Evolutionary conservation across 2,888 invertebrate species (phyloP).

Genomic region (Sphinx pinastri): DNA sequence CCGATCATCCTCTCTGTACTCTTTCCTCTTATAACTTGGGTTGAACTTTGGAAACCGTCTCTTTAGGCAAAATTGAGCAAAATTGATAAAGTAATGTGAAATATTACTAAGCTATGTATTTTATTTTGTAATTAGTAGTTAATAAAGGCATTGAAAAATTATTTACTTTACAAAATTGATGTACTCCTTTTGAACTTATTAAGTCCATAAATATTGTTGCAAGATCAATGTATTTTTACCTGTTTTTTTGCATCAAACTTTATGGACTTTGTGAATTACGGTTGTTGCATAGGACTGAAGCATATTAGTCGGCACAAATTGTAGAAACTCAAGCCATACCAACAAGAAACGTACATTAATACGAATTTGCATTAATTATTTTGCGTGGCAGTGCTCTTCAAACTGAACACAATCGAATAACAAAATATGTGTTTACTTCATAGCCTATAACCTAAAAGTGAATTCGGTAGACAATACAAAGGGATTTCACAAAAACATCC

Average conservation of each 20-base stretch:
- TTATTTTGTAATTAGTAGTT: slow-evolving; percentile 22
- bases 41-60: slow-evolving; percentile 34
- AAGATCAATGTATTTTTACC: neutral
- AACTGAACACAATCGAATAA: too few relatives aligned
- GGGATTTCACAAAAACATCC: too few relatives aligned
- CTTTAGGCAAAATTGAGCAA: neutral
- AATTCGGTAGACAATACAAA: too few relatives aligned
- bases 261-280: too few relatives aligned
- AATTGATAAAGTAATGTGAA: slow-evolving; percentile 7
- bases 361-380: too few relatives aligned
- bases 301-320: too few relatives aligned
- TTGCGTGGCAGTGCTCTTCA: too few relatives aligned
- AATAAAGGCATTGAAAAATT: slow-evolving; percentile 3
- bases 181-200: neutral
- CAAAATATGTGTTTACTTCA: too few relatives aligned
- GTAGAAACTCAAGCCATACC: too few relatives aligned
- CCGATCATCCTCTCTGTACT: slow-evolving; percentile 37
- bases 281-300: too few relatives aligned
- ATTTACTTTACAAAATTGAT: neutral
- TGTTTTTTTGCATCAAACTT: neutral
- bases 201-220: neutral
- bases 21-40: slow-evolving; percentile 37
- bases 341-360: too few relatives aligned
- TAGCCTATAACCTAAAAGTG: too few relatives aligned
- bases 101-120: slow-evolving; percentile 46